Evolutionary conservation across 2,113 vertebrate genomes (phyloP).

Genomic region (Pelvicachromis taeniatus): DNA sequence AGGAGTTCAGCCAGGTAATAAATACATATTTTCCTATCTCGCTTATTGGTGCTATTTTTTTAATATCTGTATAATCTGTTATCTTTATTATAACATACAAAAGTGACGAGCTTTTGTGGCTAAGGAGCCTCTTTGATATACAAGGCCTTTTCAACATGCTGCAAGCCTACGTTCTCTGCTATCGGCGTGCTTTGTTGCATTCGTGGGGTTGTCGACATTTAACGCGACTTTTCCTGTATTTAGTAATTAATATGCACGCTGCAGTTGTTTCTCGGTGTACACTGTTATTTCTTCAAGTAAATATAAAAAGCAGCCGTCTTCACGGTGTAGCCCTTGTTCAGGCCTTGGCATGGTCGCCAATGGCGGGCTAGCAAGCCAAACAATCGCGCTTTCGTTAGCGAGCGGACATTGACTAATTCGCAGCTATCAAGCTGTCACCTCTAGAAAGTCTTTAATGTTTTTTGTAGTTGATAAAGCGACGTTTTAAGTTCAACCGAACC

Average conservation of each 20-base stretch:
- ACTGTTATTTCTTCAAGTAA: fast-evolving
- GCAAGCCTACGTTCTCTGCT: not conserved
- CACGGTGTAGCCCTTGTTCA: not conserved
- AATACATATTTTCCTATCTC: fast-evolving
- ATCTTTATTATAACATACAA: fast-evolving
- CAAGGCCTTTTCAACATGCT: constrained; percentile 26
- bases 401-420: not conserved
- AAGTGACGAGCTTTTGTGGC: not conserved
- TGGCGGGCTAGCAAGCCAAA: constrained; percentile 32
- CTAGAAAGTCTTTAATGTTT: fast-evolving
- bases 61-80: fast-evolving
- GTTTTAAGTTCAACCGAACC: too few relatives aligned
- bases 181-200: not conserved
- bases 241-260: too few relatives aligned
- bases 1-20: constrained; percentile 92
- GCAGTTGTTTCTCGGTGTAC: not conserved
- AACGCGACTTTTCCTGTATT: fast-evolving
- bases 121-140: not conserved
- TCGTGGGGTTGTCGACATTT: not conserved
- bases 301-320: fast-evolving
- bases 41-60: fast-evolving
- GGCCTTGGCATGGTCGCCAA: constrained; percentile 6
- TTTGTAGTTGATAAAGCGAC: fast-evolving
- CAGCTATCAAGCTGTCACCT: not conserved
- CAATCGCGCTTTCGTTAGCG: not conserved